phyloP scores from a whole-genome alignment of 2,797 vertebrate species.

The Liasis olivaceus region DNA sequence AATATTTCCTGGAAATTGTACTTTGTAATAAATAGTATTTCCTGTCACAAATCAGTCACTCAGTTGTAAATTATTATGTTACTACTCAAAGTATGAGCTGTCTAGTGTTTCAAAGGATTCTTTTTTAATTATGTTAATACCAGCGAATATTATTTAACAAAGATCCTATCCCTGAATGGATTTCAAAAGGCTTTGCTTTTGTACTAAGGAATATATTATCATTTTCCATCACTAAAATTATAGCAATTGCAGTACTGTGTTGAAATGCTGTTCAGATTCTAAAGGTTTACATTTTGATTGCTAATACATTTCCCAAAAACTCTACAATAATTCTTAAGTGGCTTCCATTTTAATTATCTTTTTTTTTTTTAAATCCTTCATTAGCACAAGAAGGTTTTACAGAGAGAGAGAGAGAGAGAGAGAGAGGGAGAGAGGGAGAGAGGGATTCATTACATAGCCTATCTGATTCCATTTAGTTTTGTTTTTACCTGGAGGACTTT shows the following conservation, averaged over 20 bases:
- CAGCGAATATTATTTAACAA: slow-evolving; percentile 38
- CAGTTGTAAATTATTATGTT: slow-evolving; percentile 35
- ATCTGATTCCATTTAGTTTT: slow-evolving; percentile 40
- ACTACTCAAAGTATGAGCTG: slow-evolving; percentile 25
- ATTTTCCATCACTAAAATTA: slow-evolving; percentile 62
- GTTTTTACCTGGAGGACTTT: neutral
- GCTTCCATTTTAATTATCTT: slow-evolving; percentile 21
- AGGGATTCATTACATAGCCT: slow-evolving; percentile 17
- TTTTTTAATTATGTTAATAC: slow-evolving; percentile 60
- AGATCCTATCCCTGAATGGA: slow-evolving; percentile 43
- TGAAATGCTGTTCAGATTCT: slow-evolving; percentile 47
- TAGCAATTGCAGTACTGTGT: slow-evolving; percentile 57
- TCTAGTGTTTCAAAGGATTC: slow-evolving; percentile 44
- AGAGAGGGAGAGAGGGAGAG: neutral
- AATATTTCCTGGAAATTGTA: neutral
- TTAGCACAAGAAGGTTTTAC: neutral
- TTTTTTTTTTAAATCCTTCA: slow-evolving; percentile 11
- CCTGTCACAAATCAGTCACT: slow-evolving; percentile 36
- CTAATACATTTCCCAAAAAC: slow-evolving; percentile 43
- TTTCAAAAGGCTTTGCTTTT: slow-evolving; percentile 50
- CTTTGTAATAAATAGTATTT: slow-evolving; percentile 23
- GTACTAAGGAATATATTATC: slow-evolving; percentile 46
- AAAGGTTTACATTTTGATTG: slow-evolving; percentile 46
- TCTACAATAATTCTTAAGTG: slow-evolving; percentile 21
- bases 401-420: too few relatives aligned